Conservation (phyloP, 1,140 invertebrate species). For the Hormaphis cornu region DNA sequence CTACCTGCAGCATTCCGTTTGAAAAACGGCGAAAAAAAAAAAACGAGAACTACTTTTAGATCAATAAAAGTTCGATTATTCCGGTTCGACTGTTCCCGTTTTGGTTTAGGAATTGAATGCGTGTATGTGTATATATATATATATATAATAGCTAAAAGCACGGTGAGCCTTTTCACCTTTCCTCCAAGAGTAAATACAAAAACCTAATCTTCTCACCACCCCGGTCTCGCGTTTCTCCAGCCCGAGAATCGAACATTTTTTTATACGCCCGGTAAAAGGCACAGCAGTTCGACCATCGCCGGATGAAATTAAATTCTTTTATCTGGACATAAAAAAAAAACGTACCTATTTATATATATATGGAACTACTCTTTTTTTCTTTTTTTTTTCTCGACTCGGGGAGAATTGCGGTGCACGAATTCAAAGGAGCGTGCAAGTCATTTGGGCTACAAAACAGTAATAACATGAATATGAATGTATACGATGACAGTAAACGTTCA, state of each 20-base stretch:
- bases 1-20: not conserved
- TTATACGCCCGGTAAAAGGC: conserved; percentile 27
- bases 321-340: conserved; percentile 13
- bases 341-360: too few species aligned
- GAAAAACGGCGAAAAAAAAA: not conserved
- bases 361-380: too few species aligned
- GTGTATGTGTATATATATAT: conserved; percentile 8
- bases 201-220: conserved; percentile 16
- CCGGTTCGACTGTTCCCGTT: conserved; percentile 24
- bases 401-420: not conserved
- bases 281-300: conserved; percentile 17
- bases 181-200: conserved; percentile 26
- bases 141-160: conserved; percentile 22
- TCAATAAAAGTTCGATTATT: conserved; percentile 32
- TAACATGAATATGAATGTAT: not conserved
- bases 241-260: conserved; percentile 26
- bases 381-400: not conserved
- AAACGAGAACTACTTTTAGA: conserved; percentile 10
- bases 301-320: conserved; percentile 30
- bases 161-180: conserved; percentile 15
- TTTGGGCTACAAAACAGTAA: conserved; percentile 6
- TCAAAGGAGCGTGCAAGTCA: conserved; percentile 3
- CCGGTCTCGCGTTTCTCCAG: not conserved
- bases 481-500: not conserved
- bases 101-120: conserved; percentile 27